phyloP scores from a whole-genome alignment of 2,888 invertebrate genomes.

The Orthosia gothica region DNA sequence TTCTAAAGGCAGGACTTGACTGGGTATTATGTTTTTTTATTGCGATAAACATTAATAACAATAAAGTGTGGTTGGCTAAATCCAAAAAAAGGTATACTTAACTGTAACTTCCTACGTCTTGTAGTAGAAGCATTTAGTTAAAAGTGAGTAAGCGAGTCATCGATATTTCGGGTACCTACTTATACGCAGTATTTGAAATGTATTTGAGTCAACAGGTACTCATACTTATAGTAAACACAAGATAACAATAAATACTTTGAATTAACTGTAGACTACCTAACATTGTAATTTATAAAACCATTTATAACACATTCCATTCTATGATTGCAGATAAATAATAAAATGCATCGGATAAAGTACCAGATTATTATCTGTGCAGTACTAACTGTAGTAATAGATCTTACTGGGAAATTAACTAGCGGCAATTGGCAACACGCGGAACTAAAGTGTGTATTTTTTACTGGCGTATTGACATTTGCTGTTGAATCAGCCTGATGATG shows the following conservation, averaged over 20 bases:
- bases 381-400: constrained; percentile 67
- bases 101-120: background rate
- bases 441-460: constrained; percentile 72
- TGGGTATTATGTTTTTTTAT: constrained; percentile 15
- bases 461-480: constrained; percentile 74
- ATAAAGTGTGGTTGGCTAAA: background rate
- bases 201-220: constrained; percentile 56
- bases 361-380: constrained; percentile 66
- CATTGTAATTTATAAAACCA: constrained; percentile 59
- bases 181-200: constrained; percentile 35
- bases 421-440: constrained; percentile 76
- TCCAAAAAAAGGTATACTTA: background rate
- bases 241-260: constrained; percentile 59
- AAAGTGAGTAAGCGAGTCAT: constrained; percentile 40
- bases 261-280: constrained; percentile 52
- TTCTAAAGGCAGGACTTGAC: background rate
- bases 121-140: constrained; percentile 20
- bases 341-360: constrained; percentile 66
- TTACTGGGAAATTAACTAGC: constrained; percentile 60
- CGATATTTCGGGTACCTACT: constrained; percentile 34
- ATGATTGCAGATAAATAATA: constrained; percentile 68
- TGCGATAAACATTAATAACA: background rate
- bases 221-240: constrained; percentile 53
- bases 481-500: constrained; percentile 75
- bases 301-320: constrained; percentile 63